These are phyloP conservation scores for Mandrillus leucophaeus DNA, from an alignment of 2,113 vertebrate species.

Conservation along the genomic window DNA sequence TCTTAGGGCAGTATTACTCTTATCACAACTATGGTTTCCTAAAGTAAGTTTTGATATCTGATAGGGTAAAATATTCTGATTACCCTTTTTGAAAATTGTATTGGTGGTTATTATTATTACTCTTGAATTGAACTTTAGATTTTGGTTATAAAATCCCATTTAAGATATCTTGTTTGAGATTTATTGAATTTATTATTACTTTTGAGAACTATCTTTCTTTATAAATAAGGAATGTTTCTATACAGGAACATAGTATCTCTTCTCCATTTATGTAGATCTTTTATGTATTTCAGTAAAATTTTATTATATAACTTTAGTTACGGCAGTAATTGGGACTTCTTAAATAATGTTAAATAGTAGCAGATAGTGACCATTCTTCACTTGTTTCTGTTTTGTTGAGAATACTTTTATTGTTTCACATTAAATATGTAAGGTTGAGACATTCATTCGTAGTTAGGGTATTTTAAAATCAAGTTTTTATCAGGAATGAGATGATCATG, in stretches of 20 bases:
- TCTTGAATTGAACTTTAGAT: constrained; percentile 19
- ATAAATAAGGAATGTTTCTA: neutral
- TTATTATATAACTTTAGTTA: neutral
- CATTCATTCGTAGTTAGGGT: neutral
- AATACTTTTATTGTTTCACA: constrained; percentile 33
- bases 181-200: constrained; percentile 27
- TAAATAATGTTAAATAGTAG: neutral
- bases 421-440: constrained; percentile 25
- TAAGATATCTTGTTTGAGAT: constrained; percentile 17
- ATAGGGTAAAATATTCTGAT: neutral
- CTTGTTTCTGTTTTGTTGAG: neutral
- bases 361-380: neutral
- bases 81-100: neutral
- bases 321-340: neutral
- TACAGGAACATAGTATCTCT: neutral
- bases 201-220: constrained; percentile 5
- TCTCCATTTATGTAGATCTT: neutral
- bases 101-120: neutral
- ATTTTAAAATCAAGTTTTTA: constrained; percentile 19
- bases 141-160: neutral
- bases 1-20: neutral
- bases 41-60: neutral
- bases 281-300: neutral
- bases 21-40: neutral
- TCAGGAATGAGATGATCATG: neutral